Evolutionary conservation across 2,113 vertebrate genomes (phyloP).

Genomic region (Coturnix japonica): DNA sequence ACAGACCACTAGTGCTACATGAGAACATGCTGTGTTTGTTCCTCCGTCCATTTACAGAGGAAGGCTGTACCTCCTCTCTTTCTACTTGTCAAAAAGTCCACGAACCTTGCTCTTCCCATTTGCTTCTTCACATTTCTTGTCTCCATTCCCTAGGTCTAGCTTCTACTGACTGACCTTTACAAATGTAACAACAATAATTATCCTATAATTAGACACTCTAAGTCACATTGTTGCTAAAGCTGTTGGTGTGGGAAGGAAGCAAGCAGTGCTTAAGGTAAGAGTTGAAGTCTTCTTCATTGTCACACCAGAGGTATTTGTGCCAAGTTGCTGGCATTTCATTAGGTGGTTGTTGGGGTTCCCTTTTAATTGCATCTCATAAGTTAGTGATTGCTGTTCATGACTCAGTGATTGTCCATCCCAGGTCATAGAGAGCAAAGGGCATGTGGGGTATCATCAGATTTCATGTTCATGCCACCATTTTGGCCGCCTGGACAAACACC

Average conservation of each 20-base stretch:
- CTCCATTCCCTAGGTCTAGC: slow-evolving; percentile 58
- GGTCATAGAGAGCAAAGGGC: slow-evolving; percentile 19
- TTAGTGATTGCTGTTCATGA: slow-evolving; percentile 40
- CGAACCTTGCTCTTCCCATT: neutral
- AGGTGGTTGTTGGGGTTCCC: slow-evolving; percentile 37
- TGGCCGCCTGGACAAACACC: neutral
- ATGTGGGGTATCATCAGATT: neutral
- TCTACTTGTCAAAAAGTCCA: neutral
- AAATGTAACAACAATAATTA: slow-evolving; percentile 70
- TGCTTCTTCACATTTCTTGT: slow-evolving; percentile 47
- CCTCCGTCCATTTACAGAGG: neutral
- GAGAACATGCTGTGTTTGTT: neutral
- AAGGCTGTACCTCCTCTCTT: neutral
- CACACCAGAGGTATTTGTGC: slow-evolving; percentile 49
- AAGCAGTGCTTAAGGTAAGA: slow-evolving; percentile 52
- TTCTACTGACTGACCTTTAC: slow-evolving; percentile 62
- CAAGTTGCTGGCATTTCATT: slow-evolving; percentile 44
- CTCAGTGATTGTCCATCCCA: slow-evolving; percentile 19
- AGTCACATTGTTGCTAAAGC: slow-evolving; percentile 59
- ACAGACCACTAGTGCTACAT: neutral
- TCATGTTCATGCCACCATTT: neutral
- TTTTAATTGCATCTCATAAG: slow-evolving; percentile 39
- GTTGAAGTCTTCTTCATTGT: slow-evolving; percentile 28
- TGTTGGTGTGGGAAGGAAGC: slow-evolving; percentile 56
- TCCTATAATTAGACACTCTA: slow-evolving; percentile 65